Base-by-base conservation (phyloP, 2,113 vertebrate species). In the Uria aalge region DNA sequence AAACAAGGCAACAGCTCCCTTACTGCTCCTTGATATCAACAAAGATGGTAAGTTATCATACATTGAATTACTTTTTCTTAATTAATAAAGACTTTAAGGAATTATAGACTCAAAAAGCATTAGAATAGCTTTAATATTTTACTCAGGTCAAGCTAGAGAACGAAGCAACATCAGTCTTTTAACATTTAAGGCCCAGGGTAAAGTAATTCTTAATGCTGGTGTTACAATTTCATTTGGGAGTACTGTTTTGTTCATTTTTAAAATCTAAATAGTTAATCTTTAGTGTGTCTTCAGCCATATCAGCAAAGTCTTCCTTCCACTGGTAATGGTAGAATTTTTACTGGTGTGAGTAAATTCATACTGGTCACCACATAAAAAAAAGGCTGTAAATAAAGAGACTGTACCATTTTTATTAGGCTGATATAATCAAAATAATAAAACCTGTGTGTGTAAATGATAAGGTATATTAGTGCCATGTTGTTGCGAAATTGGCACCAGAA, bases 401-500 rank as follows among this genome's bases (percentile, higher is more conserved):
- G 30, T 21, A 41, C 56, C 27, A 27, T 84, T 93, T 91, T 92
- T 96, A 90, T 83, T 67, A 26, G 15, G 36, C 8, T 95, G 85
- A 84, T 72, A 94, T 36, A 91, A 92, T 91, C 55, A 85, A 91
- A 69, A 69, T 69, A 69, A 85, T 88, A 94, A 92, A 96, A 55
- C 11, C 38, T 66, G 2, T 43, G 89, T 53, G 50, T 88, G 77
- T 85, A 95, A 93, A 82, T 91, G 94, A 95, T 89, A 96, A 82
- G 73, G n/a, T 45, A 38, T 95, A 78, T 64, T 87, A 56, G 34
- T 90, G 66, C 73, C 57, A 71, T 73, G 36, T 73, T 94, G 73
- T n/a, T 87, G 77, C 63, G 66, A 89, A 95, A 76, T 38, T 95
- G 92, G 92, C 89, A 69, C 73, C 76, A 77, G 55, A 96, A 91